These are phyloP conservation scores for Sapayoa aenigma DNA, from an alignment of 2,113 vertebrate species.

Conservation along the genomic window DNA sequence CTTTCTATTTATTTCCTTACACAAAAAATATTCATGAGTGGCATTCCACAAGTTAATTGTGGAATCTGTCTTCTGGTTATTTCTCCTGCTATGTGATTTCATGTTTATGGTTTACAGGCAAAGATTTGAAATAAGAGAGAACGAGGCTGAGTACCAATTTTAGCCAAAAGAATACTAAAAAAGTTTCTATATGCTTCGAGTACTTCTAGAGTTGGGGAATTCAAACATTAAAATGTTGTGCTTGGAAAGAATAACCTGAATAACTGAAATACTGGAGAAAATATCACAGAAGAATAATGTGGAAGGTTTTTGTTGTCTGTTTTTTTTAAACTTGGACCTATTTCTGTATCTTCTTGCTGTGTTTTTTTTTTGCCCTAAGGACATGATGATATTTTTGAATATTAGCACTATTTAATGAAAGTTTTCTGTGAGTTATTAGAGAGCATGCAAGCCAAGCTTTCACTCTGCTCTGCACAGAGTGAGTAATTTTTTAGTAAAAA, in stretches of 20 bases:
- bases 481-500: not conserved
- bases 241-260: not conserved
- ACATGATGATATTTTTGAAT: not conserved
- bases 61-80: not conserved
- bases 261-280: not conserved
- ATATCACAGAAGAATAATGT: not conserved
- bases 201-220: not conserved
- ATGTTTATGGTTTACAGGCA: not conserved
- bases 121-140: not conserved
- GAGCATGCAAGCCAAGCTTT: not conserved
- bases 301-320: not conserved
- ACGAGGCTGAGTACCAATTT: not conserved
- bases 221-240: not conserved
- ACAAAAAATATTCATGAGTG: not conserved
- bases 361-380: not conserved
- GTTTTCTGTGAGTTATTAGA: not conserved
- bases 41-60: not conserved
- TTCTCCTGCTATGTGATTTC: not conserved
- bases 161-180: not conserved
- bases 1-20: not conserved
- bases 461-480: not conserved
- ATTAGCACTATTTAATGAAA: not conserved
- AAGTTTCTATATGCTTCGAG: not conserved
- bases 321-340: not conserved
- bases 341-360: not conserved